These are phyloP conservation scores for Theodoxus fluviatilis DNA, from an alignment of 2,888 invertebrate species.

Conservation along the genomic window DNA sequence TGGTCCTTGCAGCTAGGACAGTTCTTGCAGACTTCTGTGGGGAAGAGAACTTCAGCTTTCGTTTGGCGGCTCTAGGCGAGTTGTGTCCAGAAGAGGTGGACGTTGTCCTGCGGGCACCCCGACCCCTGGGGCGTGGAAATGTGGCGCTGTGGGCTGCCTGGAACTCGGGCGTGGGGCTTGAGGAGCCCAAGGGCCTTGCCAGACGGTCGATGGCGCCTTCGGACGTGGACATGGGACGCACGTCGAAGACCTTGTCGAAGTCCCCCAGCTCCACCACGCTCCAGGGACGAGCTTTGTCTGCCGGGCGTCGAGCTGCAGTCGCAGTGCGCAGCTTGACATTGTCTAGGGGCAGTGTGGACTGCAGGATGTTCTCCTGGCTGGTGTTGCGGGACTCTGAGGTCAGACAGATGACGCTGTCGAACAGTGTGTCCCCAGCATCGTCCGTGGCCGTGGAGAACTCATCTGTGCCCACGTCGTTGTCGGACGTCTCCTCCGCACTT, in stretches of 20 bases:
- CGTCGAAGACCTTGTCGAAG: slow-evolving; percentile 66
- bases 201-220: slow-evolving; percentile 86
- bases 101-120: slow-evolving; percentile 33
- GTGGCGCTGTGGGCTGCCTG: slow-evolving; percentile 33
- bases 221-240: slow-evolving; percentile 81
- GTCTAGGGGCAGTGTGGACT: slow-evolving; percentile 34
- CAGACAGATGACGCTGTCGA: slow-evolving; percentile 50
- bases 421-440: slow-evolving; percentile 49
- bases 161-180: slow-evolving; percentile 26
- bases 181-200: slow-evolving; percentile 27
- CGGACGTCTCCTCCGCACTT: slow-evolving; percentile 52
- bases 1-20: slow-evolving; percentile 11
- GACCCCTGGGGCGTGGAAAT: slow-evolving; percentile 40
- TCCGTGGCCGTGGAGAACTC: slow-evolving; percentile 51
- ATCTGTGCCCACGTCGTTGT: slow-evolving; percentile 44
- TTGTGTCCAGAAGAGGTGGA: slow-evolving; percentile 35
- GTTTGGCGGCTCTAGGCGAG: slow-evolving; percentile 39
- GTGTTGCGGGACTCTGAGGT: slow-evolving; percentile 42
- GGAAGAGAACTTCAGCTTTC: slow-evolving; percentile 42
- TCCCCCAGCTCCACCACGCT: slow-evolving; percentile 87
- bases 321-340: slow-evolving; percentile 39
- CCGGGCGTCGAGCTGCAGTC: slow-evolving; percentile 29
- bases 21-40: slow-evolving; percentile 12
- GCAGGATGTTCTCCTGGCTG: slow-evolving; percentile 29
- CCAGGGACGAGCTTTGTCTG: slow-evolving; percentile 75